A percentile compares a stretch with the other conserved stretches of the same genome.
These are phyloP conservation scores for Megaceryle maxima DNA, from an alignment of 2,113 vertebrate species.

Conservation along the genomic window DNA sequence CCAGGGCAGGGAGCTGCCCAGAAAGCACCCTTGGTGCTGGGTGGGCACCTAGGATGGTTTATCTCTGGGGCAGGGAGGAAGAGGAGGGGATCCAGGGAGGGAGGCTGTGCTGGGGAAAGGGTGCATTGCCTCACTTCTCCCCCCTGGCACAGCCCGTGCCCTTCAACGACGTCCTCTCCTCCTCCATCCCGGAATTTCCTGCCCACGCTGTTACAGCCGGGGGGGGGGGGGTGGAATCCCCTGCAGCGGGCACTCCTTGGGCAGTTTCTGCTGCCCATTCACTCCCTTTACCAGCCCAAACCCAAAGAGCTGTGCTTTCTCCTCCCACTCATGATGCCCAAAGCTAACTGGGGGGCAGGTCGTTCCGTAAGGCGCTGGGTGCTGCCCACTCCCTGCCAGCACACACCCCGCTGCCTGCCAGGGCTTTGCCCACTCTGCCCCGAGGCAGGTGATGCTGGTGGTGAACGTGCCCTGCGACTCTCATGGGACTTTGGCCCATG, in stretches of 20 bases:
- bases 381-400: neutral
- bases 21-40: neutral
- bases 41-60: neutral
- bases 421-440: neutral
- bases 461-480: fast-evolving
- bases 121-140: neutral
- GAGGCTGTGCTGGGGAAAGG: neutral
- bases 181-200: neutral
- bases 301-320: neutral
- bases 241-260: neutral
- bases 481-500: neutral
- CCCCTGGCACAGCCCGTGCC: fast-evolving
- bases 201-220: fast-evolving
- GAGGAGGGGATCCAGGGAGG: neutral
- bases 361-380: fast-evolving
- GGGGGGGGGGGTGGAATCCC: neutral
- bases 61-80: neutral
- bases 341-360: neutral
- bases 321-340: fast-evolving
- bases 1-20: neutral
- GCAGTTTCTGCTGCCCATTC: neutral
- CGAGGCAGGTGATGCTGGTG: fast-evolving
- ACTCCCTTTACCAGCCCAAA: neutral
- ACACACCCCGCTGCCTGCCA: neutral
- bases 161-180: neutral